Conservation (phyloP, 2,113 vertebrate genomes). For the Etia nguti region DNA sequence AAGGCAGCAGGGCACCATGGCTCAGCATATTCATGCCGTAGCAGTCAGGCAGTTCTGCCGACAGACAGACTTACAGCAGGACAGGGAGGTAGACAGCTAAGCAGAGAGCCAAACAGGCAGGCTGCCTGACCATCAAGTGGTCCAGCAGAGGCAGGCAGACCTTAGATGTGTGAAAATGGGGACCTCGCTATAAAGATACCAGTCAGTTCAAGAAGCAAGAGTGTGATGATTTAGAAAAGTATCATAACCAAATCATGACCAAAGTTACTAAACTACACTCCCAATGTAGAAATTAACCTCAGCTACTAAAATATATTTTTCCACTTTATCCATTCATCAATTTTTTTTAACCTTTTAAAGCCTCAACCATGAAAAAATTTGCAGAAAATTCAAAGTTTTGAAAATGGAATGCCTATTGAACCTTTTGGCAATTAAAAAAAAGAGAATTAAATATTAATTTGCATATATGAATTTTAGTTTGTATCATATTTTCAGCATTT, state of each 20-base stretch:
- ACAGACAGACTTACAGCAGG: background rate
- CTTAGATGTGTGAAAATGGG: background rate
- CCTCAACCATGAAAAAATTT: background rate
- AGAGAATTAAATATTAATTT: background rate
- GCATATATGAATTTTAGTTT: background rate
- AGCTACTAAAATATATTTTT: background rate
- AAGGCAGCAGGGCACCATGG: constrained; percentile 63
- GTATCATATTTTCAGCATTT: background rate
- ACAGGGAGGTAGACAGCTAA: background rate
- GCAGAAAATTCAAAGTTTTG: background rate
- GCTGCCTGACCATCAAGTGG: background rate
- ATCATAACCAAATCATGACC: background rate
- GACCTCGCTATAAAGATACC: background rate
- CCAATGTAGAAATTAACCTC: background rate
- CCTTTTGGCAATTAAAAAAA: background rate
- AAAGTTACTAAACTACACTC: background rate
- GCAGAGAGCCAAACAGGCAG: background rate
- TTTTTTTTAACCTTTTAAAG: background rate
- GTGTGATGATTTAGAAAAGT: background rate
- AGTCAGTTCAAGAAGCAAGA: background rate
- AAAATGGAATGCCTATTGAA: background rate
- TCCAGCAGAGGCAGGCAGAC: background rate
- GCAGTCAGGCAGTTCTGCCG: constrained; percentile 24
- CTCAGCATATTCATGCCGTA: constrained; percentile 70
- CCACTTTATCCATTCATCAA: background rate